A percentile compares a stretch with the other conserved stretches of the same genome.
Conservation (phyloP, 2,888 invertebrate species). For the Diplolepis rosae region DNA sequence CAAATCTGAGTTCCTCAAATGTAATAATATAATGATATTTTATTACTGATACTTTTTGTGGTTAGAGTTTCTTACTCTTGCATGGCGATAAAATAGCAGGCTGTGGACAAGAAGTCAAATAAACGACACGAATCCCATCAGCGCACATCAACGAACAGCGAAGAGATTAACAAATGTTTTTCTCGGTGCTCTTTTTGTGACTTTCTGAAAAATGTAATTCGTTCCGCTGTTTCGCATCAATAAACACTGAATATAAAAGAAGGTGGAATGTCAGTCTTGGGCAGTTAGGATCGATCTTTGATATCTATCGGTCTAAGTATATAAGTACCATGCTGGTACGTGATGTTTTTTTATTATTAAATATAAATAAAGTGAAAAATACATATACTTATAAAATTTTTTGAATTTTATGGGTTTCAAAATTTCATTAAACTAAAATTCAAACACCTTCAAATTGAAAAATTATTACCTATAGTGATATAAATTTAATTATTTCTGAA, state of each 20-base stretch:
- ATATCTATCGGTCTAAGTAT: slow-evolving; percentile 56
- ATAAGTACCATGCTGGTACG: slow-evolving; percentile 68
- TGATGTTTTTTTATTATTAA: slow-evolving; percentile 37
- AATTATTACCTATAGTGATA: too few species aligned
- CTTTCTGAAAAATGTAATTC: slow-evolving; percentile 69
- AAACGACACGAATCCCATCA: slow-evolving; percentile 48
- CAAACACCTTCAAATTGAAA: too few species aligned
- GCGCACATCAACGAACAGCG: slow-evolving; percentile 55
- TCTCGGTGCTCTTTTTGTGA: slow-evolving; percentile 65
- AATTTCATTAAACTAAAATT: too few species aligned
- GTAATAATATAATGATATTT: too few species aligned
- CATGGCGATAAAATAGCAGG: slow-evolving; percentile 14
- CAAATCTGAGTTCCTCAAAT: too few species aligned
- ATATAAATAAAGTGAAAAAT: not conserved
- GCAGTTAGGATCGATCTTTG: slow-evolving; percentile 66
- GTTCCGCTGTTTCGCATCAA: slow-evolving; percentile 68
- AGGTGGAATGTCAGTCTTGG: slow-evolving; percentile 53
- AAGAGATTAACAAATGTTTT: slow-evolving; percentile 64
- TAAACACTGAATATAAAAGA: slow-evolving; percentile 71
- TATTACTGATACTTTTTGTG: not conserved
- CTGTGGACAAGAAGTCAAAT: not conserved
- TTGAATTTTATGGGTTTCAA: too few species aligned
- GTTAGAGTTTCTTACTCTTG: not conserved
- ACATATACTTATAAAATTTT: too few species aligned
- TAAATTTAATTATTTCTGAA: not conserved